Evolutionary conservation across 2,797 vertebrate genomes (phyloP).

Genomic region (Ceyx erithaca): DNA sequence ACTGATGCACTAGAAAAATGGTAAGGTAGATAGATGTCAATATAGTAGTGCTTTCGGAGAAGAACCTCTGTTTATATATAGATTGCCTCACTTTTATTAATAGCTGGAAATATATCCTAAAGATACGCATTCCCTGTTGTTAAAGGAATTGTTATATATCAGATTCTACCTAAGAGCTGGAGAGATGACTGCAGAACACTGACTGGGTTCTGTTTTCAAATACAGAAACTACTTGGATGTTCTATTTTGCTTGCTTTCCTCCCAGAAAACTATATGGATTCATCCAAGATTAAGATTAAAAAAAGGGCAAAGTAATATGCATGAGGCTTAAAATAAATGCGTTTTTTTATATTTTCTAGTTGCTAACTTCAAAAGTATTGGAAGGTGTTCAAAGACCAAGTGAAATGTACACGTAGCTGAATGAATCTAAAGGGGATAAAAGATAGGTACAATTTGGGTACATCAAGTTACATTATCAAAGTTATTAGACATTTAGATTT

Average conservation of each 20-base stretch:
- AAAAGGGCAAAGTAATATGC: background rate
- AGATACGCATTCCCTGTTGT: fast-evolving
- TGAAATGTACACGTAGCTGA: background rate
- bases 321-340: background rate
- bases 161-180: background rate
- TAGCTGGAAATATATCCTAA: background rate
- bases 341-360: background rate
- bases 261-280: background rate
- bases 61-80: background rate
- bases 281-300: background rate
- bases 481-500: background rate
- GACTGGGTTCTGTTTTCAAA: background rate
- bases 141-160: fast-evolving
- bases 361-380: background rate
- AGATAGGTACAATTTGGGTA: background rate
- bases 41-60: background rate
- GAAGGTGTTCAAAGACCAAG: background rate
- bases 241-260: background rate
- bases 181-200: background rate
- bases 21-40: background rate
- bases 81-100: background rate
- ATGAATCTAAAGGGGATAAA: background rate
- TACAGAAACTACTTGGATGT: background rate
- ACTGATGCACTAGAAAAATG: background rate
- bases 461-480: background rate